A percentile compares a stretch with the other conserved stretches of the same genome.
Conservation (phyloP, 2,888 invertebrate species). For the Lasioglossum morio region DNA sequence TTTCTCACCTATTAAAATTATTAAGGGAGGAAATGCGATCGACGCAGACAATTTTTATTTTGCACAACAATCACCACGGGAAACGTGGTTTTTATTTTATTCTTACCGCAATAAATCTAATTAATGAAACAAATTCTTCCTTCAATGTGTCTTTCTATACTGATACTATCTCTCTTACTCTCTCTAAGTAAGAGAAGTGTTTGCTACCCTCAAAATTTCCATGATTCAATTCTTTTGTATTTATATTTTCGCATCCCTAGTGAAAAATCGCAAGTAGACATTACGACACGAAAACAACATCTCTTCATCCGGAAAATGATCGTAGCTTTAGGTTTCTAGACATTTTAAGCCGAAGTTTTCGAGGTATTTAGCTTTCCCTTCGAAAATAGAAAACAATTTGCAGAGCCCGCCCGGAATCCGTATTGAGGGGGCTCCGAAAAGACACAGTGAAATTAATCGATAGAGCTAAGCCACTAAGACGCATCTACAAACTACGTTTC, state of each 20-base stretch:
- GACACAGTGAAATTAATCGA: constrained; percentile 46
- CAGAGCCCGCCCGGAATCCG: neutral
- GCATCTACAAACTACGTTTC: constrained; percentile 46
- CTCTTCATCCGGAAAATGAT: neutral
- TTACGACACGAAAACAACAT: neutral
- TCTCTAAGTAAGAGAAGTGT: too few relatives aligned
- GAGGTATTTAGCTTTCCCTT: neutral
- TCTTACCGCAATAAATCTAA: too few relatives aligned
- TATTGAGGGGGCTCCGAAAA: constrained; percentile 4
- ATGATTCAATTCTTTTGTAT: neutral
- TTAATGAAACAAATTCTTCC: too few relatives aligned
- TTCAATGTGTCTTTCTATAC: too few relatives aligned
- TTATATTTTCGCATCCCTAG: neutral
- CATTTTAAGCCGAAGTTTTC: neutral
- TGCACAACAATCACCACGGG: too few relatives aligned
- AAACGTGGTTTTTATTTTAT: too few relatives aligned
- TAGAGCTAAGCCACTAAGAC: constrained; percentile 51
- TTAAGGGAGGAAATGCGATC: too few relatives aligned
- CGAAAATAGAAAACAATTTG: constrained; percentile 19
- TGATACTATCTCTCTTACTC: too few relatives aligned
- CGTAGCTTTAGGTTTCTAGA: neutral
- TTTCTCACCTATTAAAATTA: too few relatives aligned
- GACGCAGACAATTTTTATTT: too few relatives aligned
- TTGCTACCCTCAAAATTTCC: neutral
- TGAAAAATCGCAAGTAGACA: neutral